Evolutionary conservation across 2,888 invertebrate genomes (phyloP), one percentile per base, ranked within the genome.

Genomic region (Parelbella ahira): DNA sequence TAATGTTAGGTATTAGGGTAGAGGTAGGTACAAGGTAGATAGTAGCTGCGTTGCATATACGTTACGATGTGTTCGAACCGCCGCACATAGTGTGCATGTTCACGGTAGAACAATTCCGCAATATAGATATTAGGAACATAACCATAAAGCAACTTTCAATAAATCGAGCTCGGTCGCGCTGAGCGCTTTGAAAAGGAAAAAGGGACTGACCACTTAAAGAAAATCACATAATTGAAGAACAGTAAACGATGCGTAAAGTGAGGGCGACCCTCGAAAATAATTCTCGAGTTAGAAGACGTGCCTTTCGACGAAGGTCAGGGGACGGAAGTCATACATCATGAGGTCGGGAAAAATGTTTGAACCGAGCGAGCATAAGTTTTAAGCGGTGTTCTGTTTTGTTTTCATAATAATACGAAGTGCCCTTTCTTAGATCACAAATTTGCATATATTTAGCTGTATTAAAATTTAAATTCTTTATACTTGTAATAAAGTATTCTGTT

Each of bases 151-250:
- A 43, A 19, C 25, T 60, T 63, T 60, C 69, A 68, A 74, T 76
- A 73, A 75, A 67, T 70, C 48, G 57, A 56, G 44, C 49, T 54
- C 54, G 53, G 52, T 59, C 58, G 55, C 54, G 51, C 60, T 58
- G 54, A 63, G 60, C 49, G 53, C 46, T 53, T 48, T 44, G 44
- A 54, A 59, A 61, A 60, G 58, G 51, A 61, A 58, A 64, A 80
- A 73, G 66, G 72, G 69, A 64, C 75, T 72, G 66, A 76, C 79
- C 81, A 82, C 82, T 84, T 83, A 75, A 74, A 81, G 77, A 81
- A 86, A 86, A 83, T 86, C 80, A 81, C 79, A 79, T 83, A 84
- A 84, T 86, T 86, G 86, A 77, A 81, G 84, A 82, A 82, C 76
- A 81, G 78, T 76, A 79, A 86, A 82, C 83, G 83, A 72, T 63